phyloP scores from a whole-genome alignment of 1,140 invertebrate species.

The Heliconius melpomene region DNA sequence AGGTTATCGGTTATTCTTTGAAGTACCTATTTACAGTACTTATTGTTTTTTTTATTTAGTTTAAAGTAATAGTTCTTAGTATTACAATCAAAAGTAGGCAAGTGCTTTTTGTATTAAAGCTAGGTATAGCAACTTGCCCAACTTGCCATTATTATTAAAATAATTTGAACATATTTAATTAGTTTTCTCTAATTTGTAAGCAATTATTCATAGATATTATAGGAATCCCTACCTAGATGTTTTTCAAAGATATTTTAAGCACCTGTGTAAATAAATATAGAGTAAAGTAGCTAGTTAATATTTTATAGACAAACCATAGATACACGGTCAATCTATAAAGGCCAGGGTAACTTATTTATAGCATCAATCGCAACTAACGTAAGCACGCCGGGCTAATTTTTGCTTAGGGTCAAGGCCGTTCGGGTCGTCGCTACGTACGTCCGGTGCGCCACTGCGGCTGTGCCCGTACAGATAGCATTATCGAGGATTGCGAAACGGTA shows the following conservation, averaged over 20 bases:
- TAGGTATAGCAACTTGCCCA: neutral
- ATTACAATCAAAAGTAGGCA: neutral
- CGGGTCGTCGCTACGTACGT: conserved; percentile 34
- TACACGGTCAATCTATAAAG: conserved; percentile 25
- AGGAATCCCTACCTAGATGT: neutral
- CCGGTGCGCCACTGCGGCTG: conserved; percentile 45
- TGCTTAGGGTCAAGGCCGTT: conserved; percentile 56
- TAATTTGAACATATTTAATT: neutral
- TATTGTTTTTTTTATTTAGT: neutral
- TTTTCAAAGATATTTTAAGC: neutral
- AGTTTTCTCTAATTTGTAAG: no score
- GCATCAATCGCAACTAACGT: conserved; percentile 34
- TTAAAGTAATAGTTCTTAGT: neutral
- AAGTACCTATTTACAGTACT: neutral
- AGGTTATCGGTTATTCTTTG: neutral
- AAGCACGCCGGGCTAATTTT: conserved; percentile 43
- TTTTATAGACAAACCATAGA: conserved; percentile 17
- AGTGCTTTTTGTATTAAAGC: neutral
- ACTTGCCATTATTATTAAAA: neutral
- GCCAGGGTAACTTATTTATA: conserved; percentile 41
- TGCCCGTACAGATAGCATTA: conserved; percentile 35
- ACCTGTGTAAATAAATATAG: no score
- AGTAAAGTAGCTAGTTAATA: neutral
- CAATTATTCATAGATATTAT: no score
- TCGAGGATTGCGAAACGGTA: conserved; percentile 39